Conservation (phyloP, 92 coral and sea anemone species). For the Phenganax stokvisi region DNA sequence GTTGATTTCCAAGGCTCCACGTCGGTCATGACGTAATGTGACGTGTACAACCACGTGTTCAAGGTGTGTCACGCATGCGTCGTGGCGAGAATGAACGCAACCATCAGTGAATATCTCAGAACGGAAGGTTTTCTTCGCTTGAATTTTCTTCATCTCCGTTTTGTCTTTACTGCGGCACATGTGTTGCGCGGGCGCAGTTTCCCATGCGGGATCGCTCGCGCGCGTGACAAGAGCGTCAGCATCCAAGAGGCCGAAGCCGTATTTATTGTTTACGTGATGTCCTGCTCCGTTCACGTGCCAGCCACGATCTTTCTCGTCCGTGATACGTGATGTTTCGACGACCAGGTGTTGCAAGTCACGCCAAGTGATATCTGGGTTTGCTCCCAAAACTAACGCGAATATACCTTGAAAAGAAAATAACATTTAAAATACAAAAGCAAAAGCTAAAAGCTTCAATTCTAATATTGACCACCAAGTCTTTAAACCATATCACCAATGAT, state of each 20-base stretch:
- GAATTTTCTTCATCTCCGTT: constrained; percentile 50
- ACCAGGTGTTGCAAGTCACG: constrained; percentile 92
- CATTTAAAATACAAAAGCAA: not conserved
- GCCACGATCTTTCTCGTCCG: constrained; percentile 60
- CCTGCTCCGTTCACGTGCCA: constrained; percentile 86
- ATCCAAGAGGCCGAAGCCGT: constrained; percentile 94
- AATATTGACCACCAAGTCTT: constrained; percentile 9
- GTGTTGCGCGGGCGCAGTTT: constrained; percentile 78
- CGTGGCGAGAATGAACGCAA: constrained; percentile 44
- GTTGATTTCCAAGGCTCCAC: constrained; percentile 75
- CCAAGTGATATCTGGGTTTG: constrained; percentile 89
- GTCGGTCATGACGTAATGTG: constrained; percentile 59
- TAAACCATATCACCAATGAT: not conserved
- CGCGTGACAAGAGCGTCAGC: constrained; percentile 71
- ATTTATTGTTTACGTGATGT: constrained; percentile 80
- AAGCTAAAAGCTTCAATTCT: not conserved
- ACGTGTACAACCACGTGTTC: constrained; percentile 88
- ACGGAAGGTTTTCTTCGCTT: constrained; percentile 49
- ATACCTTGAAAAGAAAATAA: constrained; percentile 56
- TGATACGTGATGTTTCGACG: constrained; percentile 77
- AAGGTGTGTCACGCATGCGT: constrained; percentile 64
- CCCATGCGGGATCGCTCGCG: constrained; percentile 65
- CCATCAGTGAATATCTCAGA: constrained; percentile 59
- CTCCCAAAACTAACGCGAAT: constrained; percentile 91
- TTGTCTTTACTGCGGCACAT: constrained; percentile 67